phyloP scores from a whole-genome alignment of 1,140 invertebrate species.

The Bombus balteatus region DNA sequence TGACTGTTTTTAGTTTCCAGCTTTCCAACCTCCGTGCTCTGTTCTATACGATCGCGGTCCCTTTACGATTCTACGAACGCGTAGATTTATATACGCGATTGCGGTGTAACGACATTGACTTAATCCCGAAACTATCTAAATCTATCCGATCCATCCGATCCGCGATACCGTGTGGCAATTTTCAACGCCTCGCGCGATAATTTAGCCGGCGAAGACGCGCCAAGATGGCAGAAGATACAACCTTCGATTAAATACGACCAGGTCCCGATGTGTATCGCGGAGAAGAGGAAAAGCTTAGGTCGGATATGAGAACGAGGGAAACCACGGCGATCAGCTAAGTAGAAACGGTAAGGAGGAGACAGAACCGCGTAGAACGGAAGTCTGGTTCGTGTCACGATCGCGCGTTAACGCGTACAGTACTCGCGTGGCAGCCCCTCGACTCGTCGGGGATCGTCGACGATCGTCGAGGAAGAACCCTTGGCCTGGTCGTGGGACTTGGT shows the following conservation, averaged over 20 bases:
- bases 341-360: background rate
- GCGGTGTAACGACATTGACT: too few species aligned
- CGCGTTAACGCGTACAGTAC: constrained; percentile 39
- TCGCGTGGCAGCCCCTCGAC: constrained; percentile 1
- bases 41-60: accelerated
- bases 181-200: background rate
- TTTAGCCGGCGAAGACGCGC: too few species aligned
- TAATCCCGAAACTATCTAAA: too few species aligned
- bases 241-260: constrained; percentile 39
- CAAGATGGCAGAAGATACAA: background rate
- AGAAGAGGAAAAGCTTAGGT: background rate
- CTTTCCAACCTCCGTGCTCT: too few species aligned
- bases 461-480: constrained; percentile 28
- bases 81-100: too few species aligned
- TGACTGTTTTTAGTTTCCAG: too few species aligned
- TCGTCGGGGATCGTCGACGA: constrained; percentile 1
- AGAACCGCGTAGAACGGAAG: constrained; percentile 7
- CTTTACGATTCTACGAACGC: too few species aligned
- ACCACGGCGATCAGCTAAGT: background rate
- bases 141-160: too few species aligned
- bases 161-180: background rate
- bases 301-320: background rate
- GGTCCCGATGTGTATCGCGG: constrained; percentile 56
- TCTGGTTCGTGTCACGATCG: constrained; percentile 45
- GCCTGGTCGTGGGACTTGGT: constrained; percentile 47